Base-by-base conservation (phyloP, 2,888 invertebrate species). In the Geotrupes spiniger region DNA sequence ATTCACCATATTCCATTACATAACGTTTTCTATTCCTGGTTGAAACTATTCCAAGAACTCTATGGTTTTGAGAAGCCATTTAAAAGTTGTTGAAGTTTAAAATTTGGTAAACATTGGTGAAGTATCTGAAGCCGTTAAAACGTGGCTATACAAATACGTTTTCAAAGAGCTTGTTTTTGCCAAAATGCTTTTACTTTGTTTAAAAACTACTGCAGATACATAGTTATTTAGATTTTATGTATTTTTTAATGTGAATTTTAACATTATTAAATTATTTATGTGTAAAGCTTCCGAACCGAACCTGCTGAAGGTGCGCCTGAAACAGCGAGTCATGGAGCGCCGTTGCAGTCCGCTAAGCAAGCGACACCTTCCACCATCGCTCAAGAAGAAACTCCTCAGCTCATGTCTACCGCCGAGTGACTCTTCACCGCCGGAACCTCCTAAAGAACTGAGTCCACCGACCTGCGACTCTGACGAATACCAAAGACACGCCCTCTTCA, bases 261-360 rank as follows among this genome's bases (percentile, higher is more conserved):
- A n/a, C 36, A n/a, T n/a, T 14, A n/a, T 12, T 36, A 2, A 2
- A 6, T 36, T 15, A 4, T 36, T 16, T 36, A n/a, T 1, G 15
- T 36, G 14, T 12, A 12, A 36, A 92, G 94, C 94, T 73, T 95
- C 95, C 77, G 95, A 95, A 84, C 94, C 95, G 65, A 95, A 96
- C 82, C 84, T 95, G 78, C 83, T 92, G 79, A 92, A 92, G 82
- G 88, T 92, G 77, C 86, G 91, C 61, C 83, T 92, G 73, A 92
- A 92, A 79, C 90, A 93, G 79, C 91, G 95, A 74, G 94, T 95
- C 73, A 89, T 92, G 80, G 94, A 95, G 76, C 85, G 94, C 61
- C 86, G 95, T 73, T 89, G 92, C 72, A 94, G 93, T 73, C 94
- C 95, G 64, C 84, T 94, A 75, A 88, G 82, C 65, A 82, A 89